Evolutionary conservation across 2,113 vertebrate genomes (phyloP).

Genomic region (Ailuropoda melanoleuca): DNA sequence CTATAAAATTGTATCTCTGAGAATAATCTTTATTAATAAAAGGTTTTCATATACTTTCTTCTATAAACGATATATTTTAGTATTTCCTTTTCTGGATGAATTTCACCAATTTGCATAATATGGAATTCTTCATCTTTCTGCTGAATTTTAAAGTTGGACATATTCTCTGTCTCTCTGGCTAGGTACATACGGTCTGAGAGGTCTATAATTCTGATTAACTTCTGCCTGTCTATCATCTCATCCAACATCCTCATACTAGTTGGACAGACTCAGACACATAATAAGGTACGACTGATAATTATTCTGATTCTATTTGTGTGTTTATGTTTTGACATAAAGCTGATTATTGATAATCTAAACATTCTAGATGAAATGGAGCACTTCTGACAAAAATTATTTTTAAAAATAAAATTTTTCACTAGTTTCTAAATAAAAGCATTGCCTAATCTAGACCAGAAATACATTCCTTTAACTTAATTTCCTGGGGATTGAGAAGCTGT

Average conservation of each 20-base stretch:
- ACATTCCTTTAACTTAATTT: conserved; percentile 67
- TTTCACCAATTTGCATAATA: not conserved
- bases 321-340: conserved; percentile 62
- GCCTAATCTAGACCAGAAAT: conserved; percentile 51
- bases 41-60: not conserved
- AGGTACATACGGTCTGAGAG: conserved; percentile 98
- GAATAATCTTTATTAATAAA: not conserved
- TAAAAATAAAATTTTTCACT: conserved; percentile 43
- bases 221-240: conserved; percentile 99
- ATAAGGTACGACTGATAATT: conserved; percentile 89
- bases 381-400: conserved; percentile 37
- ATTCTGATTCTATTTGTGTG: not conserved
- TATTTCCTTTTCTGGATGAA: not conserved
- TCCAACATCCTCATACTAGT: conserved; percentile 98
- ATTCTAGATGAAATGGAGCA: not conserved
- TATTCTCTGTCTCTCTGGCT: conserved; percentile 68
- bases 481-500: conserved; percentile 59
- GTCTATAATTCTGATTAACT: conserved; percentile 99
- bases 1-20: not conserved
- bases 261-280: conserved; percentile 98
- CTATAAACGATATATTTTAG: not conserved
- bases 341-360: not conserved
- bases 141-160: conserved; percentile 36
- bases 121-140: not conserved
- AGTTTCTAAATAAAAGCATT: conserved; percentile 42